Conservation (phyloP, 1,140 invertebrate species). For the Yoshiicerus persimilis region DNA sequence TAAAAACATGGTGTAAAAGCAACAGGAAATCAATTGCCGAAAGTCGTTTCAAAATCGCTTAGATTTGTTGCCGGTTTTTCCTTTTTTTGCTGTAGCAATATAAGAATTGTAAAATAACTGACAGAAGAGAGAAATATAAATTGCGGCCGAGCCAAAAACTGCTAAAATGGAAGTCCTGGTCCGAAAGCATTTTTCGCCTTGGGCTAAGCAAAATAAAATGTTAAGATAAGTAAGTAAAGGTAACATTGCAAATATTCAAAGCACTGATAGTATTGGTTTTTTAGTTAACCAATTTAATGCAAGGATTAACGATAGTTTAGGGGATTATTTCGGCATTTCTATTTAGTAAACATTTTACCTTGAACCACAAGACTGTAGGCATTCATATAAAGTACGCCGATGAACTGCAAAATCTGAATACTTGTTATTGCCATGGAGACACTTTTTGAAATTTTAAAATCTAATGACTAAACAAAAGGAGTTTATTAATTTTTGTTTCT, state of each 20-base stretch:
- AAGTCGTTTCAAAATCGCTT: no score
- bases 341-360: neutral
- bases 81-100: neutral
- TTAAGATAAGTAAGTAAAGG: no score
- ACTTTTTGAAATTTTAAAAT: neutral
- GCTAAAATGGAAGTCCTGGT: neutral
- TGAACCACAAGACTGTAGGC: neutral
- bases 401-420: neutral
- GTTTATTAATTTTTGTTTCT: no score
- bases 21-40: no score
- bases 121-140: neutral
- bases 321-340: neutral
- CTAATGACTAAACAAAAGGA: neutral
- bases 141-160: neutral
- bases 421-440: neutral
- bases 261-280: no score
- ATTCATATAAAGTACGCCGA: neutral
- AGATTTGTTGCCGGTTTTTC: no score
- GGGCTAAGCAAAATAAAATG: neutral
- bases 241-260: no score
- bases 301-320: neutral
- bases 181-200: neutral
- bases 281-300: no score
- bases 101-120: neutral
- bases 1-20: no score